Base-by-base conservation (phyloP, 2,113 vertebrate genomes). In the Diglossa brunneiventris region DNA sequence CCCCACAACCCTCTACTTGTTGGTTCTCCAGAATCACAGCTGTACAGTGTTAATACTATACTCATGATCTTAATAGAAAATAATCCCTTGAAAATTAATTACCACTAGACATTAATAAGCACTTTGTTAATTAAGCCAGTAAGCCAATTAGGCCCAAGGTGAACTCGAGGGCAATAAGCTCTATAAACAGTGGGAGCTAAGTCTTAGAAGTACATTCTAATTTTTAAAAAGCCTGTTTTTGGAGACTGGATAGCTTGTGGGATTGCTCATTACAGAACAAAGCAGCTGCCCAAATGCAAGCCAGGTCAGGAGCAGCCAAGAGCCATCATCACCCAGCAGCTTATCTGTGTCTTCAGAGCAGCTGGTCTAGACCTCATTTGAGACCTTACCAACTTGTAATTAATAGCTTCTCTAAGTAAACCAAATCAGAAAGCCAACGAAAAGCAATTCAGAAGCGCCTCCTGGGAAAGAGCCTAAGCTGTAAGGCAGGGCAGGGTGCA, bases 131-230 rank as follows among this genome's bases (percentile, higher is more conserved):
- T 97, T 95, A 96, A 96, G 87, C 68, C 82, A 83, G 69, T 95
- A 96, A 96, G 90, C 94, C 89, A 94, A 87, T 97, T 95, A 96
- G 87, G 64, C 90, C 86, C 96, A 97, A 97, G 95, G 95, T 96
- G 92, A 97, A 95, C 37, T 85, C 7, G 78, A 93, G 94, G 97
- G 87, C 96, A 96, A 96, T 95, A 83, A 92, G 35, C 87, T 82
- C 78, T 31, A 56, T 66, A 92, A 90, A 94, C 61, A 76, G 41
- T 33, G 42, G 49, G 42, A 92, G 63, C 46, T 80, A 87, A 86
- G 64, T 73, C 89, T 94, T 80, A 92, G 87, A 92, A 89, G 58
- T 59, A 35, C 28, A 63, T 19, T 88, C 73, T 35, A 69, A 74
- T 87, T 79, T 95, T 91, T 55, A 28, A 73, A 91, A 93, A 76